Base-by-base conservation (phyloP, 64 coral and sea anemone species). In the Porites lutea region DNA sequence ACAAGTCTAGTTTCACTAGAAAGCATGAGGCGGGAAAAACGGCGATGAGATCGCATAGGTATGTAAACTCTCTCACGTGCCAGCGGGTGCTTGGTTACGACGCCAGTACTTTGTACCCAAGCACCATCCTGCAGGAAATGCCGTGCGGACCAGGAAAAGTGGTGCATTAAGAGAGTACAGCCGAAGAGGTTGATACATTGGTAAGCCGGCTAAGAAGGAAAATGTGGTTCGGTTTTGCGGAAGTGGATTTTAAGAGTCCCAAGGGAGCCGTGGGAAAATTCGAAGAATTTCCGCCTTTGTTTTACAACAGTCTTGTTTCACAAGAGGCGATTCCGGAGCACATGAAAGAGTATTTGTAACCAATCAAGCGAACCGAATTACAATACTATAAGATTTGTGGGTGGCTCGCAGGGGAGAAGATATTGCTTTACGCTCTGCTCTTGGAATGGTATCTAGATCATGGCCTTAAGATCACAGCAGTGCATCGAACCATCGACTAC, bases 391-490 rank as follows among this genome's bases (percentile, higher is more conserved):
- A 76, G 47, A 60, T 94, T n/a, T 13, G 87, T 2, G 91, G 90
- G 1, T 70, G 73, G 27, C 27, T 68, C 2, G 62, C 53, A 14
- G 71, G 79, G 60, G 48, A 92, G 48, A 88, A 93, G 91, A 79
- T 93, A 49, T 77, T 88, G 91, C 15, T 92, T 6, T 92, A 92
- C 15, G 44, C 80, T 0, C 90, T 71, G 5, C 18, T 92, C 19
- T 18, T 92, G 23, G 74, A 77, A 48, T 92, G 90, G 81, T 92
- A 92, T 16, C 80, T 92, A 2, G 85, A 61, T n/a, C 79, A 92
- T 8, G 90, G 79, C 20, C 49, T 75, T 13, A 12, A 27, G 51
- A 71, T 92, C 4, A 86, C 69, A 12, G 55, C 27, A 37, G 27
- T 37, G 27, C 27, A 86, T 20, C 62, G 6, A 11, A 51, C 15